These are phyloP conservation scores for Drosophila affinis DNA, from an alignment of 2,888 invertebrate species.

Conservation along the genomic window DNA sequence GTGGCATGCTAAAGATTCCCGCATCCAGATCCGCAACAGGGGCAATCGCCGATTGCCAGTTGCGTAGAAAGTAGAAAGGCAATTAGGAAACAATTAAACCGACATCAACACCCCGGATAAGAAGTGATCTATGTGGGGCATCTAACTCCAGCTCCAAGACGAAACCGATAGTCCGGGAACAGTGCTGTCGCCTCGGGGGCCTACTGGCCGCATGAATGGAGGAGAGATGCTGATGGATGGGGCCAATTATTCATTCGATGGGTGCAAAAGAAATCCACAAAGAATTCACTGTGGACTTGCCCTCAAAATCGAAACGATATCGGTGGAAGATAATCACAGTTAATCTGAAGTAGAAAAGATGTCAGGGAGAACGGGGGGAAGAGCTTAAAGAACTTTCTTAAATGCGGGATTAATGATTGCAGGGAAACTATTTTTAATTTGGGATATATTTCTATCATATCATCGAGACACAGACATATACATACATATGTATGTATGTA, in stretches of 20 bases:
- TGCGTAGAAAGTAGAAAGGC: conserved; percentile 48
- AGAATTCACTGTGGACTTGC: conserved; percentile 22
- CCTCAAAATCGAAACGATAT: conserved; percentile 34
- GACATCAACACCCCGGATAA: conserved; percentile 52
- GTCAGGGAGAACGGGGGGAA: background rate
- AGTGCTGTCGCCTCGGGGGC: background rate
- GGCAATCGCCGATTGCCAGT: background rate
- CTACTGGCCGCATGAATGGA: conserved; percentile 39
- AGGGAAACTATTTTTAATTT: too few species aligned
- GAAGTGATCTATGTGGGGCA: conserved; percentile 56
- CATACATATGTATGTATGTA: too few species aligned
- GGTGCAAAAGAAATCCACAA: conserved; percentile 40
- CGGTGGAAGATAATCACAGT: conserved; percentile 29
- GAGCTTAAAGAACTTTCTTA: background rate
- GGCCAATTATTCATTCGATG: conserved; percentile 37
- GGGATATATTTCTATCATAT: too few species aligned
- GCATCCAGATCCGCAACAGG: conserved; percentile 10
- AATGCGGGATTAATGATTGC: background rate
- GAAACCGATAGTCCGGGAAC: background rate
- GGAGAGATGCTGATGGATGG: conserved; percentile 29
- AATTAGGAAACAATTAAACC: conserved; percentile 76
- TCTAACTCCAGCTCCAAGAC: conserved; percentile 38
- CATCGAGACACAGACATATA: too few species aligned
- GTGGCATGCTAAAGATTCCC: conserved; percentile 43
- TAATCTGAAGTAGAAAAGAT: conserved; percentile 16